Base-by-base conservation (phyloP, 1,140 invertebrate genomes). In the Pogonus chalceus region DNA sequence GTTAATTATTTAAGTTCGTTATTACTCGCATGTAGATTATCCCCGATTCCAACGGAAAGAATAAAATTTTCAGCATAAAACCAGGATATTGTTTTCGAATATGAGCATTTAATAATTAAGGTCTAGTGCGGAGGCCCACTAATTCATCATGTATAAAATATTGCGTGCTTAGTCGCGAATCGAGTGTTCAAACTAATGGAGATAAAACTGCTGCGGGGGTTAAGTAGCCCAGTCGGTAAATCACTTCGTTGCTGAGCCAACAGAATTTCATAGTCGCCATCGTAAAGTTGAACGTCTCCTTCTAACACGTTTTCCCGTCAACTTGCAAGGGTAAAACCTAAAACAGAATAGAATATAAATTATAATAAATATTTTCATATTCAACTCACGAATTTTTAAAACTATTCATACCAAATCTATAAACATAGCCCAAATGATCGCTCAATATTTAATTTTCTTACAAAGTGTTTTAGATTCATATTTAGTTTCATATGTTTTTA, bases 71-170 rank as follows among this genome's bases (percentile, higher is more conserved):
- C 37, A 43, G 18, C 37, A 16, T 43, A 12, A 43, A 10, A 43
- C 37, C 37, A 43, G 37, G 37, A 43, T 43, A 43, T 43, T 43
- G 37, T 43, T 43, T 43, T 18, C 37, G 37, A 43, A 43, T 43
- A 43, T 43, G 37, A 43, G 18, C 37, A 16, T 9, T 43, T 43
- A 43, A 43, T 43, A 43, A 43, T 43, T 43, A 43, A 43, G 18
- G 18, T 4, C 37, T 4, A 16, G 18, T 43, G 18, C 3, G 18
- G 9, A 12, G 37, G 37, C 18, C 18, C 37, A 43, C 37, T 43
- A 43, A 43, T 43, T 43, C 18, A 43, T 43, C 37, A 43, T 43
- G 37, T 43, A 43, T 43, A 43, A 43, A 43, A 43, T 43, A 43
- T 43, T 10, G 37, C 37, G 37, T 43, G 37, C 9, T 43, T 43